Evolutionary conservation across 2,888 invertebrate genomes (phyloP).

Genomic region (Petrolisthes cinctipes): DNA sequence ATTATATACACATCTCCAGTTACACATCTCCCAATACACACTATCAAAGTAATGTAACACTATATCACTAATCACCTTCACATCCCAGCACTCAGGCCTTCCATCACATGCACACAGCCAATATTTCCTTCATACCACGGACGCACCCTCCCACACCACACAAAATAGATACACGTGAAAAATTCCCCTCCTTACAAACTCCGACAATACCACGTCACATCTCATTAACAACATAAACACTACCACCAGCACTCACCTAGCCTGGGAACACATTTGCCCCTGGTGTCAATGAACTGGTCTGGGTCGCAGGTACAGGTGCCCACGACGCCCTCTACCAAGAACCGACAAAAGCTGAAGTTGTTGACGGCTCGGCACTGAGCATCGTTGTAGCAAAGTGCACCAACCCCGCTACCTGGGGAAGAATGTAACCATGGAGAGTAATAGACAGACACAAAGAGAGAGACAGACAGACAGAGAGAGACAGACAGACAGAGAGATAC

Average conservation of each 20-base stretch:
- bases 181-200: not conserved
- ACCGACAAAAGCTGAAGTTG: conserved; percentile 52
- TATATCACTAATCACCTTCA: no score
- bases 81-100: no score
- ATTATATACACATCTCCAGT: no score
- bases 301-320: conserved; percentile 56
- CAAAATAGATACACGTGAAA: not conserved
- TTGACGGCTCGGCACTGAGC: conserved; percentile 57
- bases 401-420: conserved; percentile 47
- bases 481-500: not conserved
- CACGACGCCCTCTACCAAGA: conserved; percentile 47
- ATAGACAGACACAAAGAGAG: not conserved
- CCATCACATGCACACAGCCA: no score
- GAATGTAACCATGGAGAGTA: not conserved
- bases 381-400: conserved; percentile 53
- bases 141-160: no score
- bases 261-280: conserved; percentile 48
- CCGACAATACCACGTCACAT: not conserved
- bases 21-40: no score
- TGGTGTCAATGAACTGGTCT: conserved; percentile 52
- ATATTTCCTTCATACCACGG: no score
- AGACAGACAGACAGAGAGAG: not conserved
- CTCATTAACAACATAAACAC: not conserved
- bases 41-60: no score
- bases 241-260: conserved; percentile 32